Conservation (phyloP, 2,113 vertebrate species). For the Condylura cristata region DNA sequence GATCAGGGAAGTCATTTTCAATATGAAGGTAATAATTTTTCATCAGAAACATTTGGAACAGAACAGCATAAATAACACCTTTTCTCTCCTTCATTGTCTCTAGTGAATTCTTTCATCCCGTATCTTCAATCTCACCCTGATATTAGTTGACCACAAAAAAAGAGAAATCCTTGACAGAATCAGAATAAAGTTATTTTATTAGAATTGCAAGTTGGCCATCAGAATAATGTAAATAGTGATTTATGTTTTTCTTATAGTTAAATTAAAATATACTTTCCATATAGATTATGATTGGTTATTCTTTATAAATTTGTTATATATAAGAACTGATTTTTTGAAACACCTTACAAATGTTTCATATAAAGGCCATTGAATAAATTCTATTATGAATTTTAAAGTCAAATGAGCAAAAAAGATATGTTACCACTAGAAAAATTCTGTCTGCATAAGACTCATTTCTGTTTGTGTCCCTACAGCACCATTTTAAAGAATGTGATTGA, state of each 20-base stretch:
- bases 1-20: not conserved
- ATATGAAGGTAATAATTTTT: constrained; percentile 10
- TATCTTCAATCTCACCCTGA: no score
- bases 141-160: not conserved
- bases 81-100: no score
- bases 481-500: not conserved
- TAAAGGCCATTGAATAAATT: not conserved
- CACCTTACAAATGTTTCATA: not conserved
- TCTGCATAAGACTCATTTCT: not conserved
- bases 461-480: not conserved
- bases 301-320: not conserved
- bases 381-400: not conserved
- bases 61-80: no score
- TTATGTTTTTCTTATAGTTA: not conserved
- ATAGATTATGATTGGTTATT: not conserved
- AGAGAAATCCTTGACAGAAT: not conserved
- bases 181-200: not conserved
- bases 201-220: not conserved
- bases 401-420: not conserved
- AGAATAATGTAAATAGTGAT: not conserved
- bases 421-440: not conserved
- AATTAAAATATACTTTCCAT: not conserved
- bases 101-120: no score
- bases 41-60: not conserved
- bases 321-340: not conserved